A percentile compares a stretch with the other conserved stretches of the same genome.
Conservation (phyloP, 2,113 vertebrate genomes). For the Chaetops frenatus region DNA sequence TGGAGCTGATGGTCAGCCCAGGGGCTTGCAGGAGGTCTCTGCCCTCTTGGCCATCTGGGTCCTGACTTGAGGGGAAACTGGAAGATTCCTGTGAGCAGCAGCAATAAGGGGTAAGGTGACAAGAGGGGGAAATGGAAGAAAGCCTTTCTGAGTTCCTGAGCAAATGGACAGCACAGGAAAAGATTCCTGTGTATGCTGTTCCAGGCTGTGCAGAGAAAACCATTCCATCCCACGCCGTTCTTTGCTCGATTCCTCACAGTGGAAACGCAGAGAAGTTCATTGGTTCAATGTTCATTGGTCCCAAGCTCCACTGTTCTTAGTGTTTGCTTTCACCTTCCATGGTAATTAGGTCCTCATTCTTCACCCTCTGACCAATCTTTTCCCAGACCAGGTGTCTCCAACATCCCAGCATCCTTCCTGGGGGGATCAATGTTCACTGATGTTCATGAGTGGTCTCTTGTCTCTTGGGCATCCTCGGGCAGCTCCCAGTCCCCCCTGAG, state of each 20-base stretch:
- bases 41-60: neutral
- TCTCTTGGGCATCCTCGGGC: neutral
- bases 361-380: fast-evolving
- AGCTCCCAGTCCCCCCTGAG: neutral
- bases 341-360: neutral
- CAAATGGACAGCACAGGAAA: neutral
- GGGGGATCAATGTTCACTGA: too few species aligned
- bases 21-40: neutral
- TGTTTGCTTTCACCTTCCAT: too few species aligned
- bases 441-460: fast-evolving
- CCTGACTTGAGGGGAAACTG: neutral
- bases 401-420: too few species aligned
- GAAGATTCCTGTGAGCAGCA: neutral
- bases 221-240: neutral
- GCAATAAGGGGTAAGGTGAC: neutral
- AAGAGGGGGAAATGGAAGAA: neutral
- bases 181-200: neutral
- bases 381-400: neutral
- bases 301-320: neutral
- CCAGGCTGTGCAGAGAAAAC: neutral
- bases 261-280: too few species aligned
- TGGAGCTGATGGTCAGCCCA: neutral
- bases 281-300: too few species aligned
- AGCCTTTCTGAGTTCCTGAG: neutral
- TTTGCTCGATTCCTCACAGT: neutral